Evolutionary conservation across 2,797 vertebrate species (phyloP), one percentile per base, ranked within the genome.

Genomic region (Poecile montanus): DNA sequence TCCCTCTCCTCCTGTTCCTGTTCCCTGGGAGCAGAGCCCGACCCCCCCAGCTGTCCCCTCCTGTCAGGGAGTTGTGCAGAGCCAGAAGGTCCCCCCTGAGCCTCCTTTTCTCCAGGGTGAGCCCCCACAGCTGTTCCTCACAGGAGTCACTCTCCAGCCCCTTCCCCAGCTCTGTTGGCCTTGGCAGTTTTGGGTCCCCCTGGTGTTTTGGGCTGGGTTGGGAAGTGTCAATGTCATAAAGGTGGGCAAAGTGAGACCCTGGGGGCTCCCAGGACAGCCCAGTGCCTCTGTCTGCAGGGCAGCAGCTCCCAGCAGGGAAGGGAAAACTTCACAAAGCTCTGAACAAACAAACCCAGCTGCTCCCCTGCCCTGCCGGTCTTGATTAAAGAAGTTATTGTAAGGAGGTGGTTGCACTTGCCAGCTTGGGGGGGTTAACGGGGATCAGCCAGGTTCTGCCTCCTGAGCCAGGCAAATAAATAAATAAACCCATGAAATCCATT

Each of bases 201-300:
- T 8, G 7, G 32, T 29, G 54, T 42, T n/a, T 15, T 0, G 0
- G 40, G n/a, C 57, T 72, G 66, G 51, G 48, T 16, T 74, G 60
- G 19, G 51, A 32, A 17, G 5, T 17, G 21, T 6, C 0, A 7
- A 8, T 57, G 54, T 57, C 2, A 1, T 5, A 8, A 62, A 44
- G 34, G 9, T 32, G 63, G 27, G 23, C 12, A 30, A n/a, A 53
- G 47, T 0, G 58, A 38, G 58, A 22, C 13, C 47, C 50, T 4
- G 0, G 14, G 63, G 47, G 38, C 27, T n/a, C 36, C 38, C 3
- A 2, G 18, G 2, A 2, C 30, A 45, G 9, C 48, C 78, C 1
- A 2, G 21, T 13, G 53, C 20, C 4, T 0, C 29, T 38, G 15
- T 11, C 50, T 18, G 42, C 1, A 3, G 18, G 47, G 36, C 58